Base-by-base conservation (phyloP, 1,140 invertebrate species). In the Euborellia annulipes region DNA sequence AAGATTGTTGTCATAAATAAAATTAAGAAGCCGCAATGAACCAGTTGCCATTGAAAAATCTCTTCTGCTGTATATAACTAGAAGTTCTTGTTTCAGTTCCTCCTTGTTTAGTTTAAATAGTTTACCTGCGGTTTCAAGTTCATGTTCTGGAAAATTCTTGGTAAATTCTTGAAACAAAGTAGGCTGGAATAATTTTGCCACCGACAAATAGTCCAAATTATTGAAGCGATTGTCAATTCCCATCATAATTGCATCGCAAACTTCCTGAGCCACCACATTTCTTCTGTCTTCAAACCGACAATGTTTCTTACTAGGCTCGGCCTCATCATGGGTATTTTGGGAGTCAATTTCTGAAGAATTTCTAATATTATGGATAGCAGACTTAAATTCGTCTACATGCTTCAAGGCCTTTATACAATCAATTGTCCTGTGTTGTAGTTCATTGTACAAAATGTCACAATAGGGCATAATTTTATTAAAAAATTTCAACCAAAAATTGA, bases 391-490 rank as follows among this genome's bases (percentile, higher is more conserved):
- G 41, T 32, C 39, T 27, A 52, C 46, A 49, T 36, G 41, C 36
- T 51, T 45, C 22, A 49, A 21, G 17, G 41, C 50, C 46, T 53
- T 45, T 40, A 20, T 23, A 30, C 38, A 36, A 43, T 40, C 36
- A 46, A 46, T 53, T 38, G 45, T 36, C 38, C 39, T 20, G 43
- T 27, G 40, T 43, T 52, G 46, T 45, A 53, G 37, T 46, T 51
- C 49, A 32, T 51, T 48, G 47, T 43, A 52, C 46, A 53, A 43
- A 34, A 49, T 51, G 40, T 52, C 49, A 38, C 44, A 43, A 38
- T 51, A 46, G 40, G 49, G 52, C 52, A 52, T 51, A 43, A 53
- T 46, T 40, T 50, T 43, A 36, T 52, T 40, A 45, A 53, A 53
- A 46, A 53, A 41, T 32, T 49, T 30, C 36, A 53, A 47, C 50